Evolutionary conservation across 2,113 vertebrate species (phyloP).

Genomic region (Gallinago jamesoni): DNA sequence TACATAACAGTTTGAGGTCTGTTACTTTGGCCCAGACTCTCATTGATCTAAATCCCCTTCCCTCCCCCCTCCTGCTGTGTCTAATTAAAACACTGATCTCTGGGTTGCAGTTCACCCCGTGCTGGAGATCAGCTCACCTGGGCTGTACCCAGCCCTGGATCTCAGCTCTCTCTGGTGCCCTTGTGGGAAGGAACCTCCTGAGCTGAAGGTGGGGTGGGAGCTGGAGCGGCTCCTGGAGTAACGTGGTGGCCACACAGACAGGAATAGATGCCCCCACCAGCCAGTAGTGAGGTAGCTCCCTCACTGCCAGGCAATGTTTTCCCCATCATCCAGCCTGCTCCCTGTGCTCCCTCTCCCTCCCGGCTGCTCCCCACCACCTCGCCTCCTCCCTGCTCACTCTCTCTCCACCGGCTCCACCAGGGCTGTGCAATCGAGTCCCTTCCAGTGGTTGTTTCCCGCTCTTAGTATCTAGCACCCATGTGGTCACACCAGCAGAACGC

Average conservation of each 20-base stretch:
- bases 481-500: neutral
- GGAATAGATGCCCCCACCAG: rapidly evolving
- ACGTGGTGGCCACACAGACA: neutral
- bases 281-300: neutral
- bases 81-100: neutral
- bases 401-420: neutral
- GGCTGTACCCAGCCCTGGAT: neutral
- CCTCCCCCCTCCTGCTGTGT: neutral
- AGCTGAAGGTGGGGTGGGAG: rapidly evolving
- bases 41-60: neutral
- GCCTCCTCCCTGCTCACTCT: rapidly evolving
- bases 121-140: neutral
- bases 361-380: neutral
- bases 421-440: neutral
- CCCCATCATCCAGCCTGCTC: rapidly evolving
- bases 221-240: rapidly evolving
- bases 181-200: rapidly evolving
- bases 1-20: neutral
- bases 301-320: rapidly evolving
- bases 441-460: neutral
- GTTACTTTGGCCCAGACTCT: neutral
- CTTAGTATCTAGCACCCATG: neutral
- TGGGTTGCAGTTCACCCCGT: neutral
- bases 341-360: neutral
- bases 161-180: rapidly evolving